phyloP scores from a whole-genome alignment of 2,888 invertebrate genomes.

The Cosmia pyralina region DNA sequence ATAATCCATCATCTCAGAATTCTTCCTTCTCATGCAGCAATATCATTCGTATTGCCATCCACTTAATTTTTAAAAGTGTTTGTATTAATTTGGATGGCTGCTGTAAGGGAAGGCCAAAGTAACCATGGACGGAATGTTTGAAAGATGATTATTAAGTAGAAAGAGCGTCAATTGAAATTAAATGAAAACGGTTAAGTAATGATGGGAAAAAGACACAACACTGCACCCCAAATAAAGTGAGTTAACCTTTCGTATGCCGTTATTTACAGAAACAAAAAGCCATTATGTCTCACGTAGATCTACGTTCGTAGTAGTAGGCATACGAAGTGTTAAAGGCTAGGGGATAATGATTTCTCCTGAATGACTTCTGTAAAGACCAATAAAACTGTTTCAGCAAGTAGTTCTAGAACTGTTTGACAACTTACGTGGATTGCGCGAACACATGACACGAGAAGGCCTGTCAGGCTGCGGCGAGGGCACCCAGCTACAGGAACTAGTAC shows the following conservation, averaged over 20 bases:
- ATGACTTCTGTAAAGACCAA: conserved; percentile 7
- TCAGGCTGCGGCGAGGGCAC: conserved; percentile 74
- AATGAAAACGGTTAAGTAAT: not conserved
- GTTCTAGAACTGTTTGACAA: conserved; percentile 80
- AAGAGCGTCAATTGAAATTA: not conserved
- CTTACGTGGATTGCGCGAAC: conserved; percentile 77
- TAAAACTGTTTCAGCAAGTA: conserved; percentile 77
- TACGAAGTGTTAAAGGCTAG: too few relatives aligned
- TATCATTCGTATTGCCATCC: not conserved
- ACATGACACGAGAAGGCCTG: conserved; percentile 78
- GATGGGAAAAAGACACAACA: not conserved
- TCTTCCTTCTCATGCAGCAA: too few relatives aligned
- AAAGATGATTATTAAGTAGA: not conserved
- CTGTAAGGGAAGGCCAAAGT: not conserved
- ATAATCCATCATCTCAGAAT: too few relatives aligned
- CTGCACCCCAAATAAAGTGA: too few relatives aligned
- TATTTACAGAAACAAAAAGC: too few relatives aligned
- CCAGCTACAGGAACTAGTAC: conserved; percentile 77
- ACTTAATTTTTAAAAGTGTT: not conserved
- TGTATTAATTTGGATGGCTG: not conserved
- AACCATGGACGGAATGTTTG: not conserved
- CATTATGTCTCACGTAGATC: too few relatives aligned
- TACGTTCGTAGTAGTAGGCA: too few relatives aligned
- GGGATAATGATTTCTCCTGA: not conserved
- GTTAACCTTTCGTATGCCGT: too few relatives aligned